These are phyloP conservation scores for Brenthis daphne DNA, from an alignment of 2,888 invertebrate species.

Conservation along the genomic window DNA sequence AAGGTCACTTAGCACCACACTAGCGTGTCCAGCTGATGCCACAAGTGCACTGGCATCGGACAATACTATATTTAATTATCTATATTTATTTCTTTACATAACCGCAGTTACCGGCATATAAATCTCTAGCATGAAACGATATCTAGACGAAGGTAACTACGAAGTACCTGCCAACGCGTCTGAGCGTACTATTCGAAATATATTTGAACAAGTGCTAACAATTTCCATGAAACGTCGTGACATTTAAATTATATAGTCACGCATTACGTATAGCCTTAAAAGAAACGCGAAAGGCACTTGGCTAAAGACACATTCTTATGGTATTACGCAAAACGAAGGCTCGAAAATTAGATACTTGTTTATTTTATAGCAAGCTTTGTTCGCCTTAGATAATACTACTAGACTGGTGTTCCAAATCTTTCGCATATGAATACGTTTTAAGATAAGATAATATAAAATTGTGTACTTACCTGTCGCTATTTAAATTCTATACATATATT, in stretches of 20 bases:
- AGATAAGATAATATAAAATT: constrained; percentile 63
- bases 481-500: not conserved
- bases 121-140: constrained; percentile 11
- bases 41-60: constrained; percentile 38
- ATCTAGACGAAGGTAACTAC: constrained; percentile 15
- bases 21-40: constrained; percentile 48
- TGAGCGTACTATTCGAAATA: not conserved
- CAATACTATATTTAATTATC: constrained; percentile 27
- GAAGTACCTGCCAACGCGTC: not conserved
- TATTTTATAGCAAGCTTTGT: constrained; percentile 55
- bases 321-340: constrained; percentile 35
- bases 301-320: constrained; percentile 34
- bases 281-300: constrained; percentile 25
- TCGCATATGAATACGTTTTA: constrained; percentile 47
- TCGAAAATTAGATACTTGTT: constrained; percentile 33
- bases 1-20: constrained; percentile 57
- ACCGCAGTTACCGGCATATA: constrained; percentile 11
- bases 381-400: constrained; percentile 56
- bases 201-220: not conserved
- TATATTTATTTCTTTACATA: constrained; percentile 30
- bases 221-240: constrained; percentile 33
- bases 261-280: constrained; percentile 20
- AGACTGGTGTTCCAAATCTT: constrained; percentile 55
- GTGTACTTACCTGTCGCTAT: constrained; percentile 9
- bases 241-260: constrained; percentile 35